Percentiles rank a stretch among this genome's conserved stretches.
These are phyloP conservation scores for Bambusicola thoracicus DNA, from an alignment of 2,113 vertebrate genomes.

Conservation along the genomic window DNA sequence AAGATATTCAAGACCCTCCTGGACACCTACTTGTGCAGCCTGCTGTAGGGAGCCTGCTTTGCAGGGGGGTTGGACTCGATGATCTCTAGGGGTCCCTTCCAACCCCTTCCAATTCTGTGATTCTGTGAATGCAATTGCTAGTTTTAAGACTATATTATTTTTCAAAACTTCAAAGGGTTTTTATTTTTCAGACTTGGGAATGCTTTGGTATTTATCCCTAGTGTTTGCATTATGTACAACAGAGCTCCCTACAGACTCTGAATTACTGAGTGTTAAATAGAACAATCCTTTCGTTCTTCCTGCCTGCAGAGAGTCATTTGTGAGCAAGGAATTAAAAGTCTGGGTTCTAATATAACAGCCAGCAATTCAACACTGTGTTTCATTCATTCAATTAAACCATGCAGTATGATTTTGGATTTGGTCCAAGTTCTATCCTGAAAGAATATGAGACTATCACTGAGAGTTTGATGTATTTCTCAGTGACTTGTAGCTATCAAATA, in stretches of 20 bases:
- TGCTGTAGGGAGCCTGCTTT: no score
- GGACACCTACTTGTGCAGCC: no score
- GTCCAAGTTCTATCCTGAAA: constrained; percentile 8
- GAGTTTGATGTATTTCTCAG: background rate
- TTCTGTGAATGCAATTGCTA: background rate
- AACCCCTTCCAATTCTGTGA: no score
- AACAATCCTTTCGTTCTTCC: background rate
- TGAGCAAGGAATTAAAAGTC: constrained; percentile 43
- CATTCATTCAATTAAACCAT: constrained; percentile 61
- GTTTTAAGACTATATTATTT: background rate
- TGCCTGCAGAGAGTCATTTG: constrained; percentile 39
- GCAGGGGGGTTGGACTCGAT: no score
- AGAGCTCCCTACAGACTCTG: background rate
- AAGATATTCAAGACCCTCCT: no score
- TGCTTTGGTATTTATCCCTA: background rate
- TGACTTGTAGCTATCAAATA: background rate
- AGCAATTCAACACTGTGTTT: constrained; percentile 45
- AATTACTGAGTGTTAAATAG: constrained; percentile 31
- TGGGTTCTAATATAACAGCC: constrained; percentile 48
- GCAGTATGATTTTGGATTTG: background rate
- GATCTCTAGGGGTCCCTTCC: no score
- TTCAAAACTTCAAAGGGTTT: background rate
- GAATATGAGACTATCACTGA: background rate
- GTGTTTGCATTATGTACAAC: background rate
- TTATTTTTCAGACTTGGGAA: background rate